Evolutionary conservation across 1,140 invertebrate species (phyloP).

Genomic region (Laupala kohalensis): DNA sequence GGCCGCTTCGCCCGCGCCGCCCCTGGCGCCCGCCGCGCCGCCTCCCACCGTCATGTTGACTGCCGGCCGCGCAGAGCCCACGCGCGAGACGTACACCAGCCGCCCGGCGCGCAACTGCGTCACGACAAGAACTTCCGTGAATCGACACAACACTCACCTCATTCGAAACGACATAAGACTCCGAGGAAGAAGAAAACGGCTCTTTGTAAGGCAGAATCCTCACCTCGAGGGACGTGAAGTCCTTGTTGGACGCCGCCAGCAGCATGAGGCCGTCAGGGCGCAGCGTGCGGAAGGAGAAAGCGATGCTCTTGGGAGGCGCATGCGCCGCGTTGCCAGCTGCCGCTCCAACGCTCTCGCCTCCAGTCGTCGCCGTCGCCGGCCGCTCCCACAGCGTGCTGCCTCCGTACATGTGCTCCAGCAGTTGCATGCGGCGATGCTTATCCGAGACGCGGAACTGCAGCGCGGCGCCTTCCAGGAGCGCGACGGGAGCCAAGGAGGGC

Average conservation of each 20-base stretch:
- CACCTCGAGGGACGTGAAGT: slow-evolving; percentile 71
- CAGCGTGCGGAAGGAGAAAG: slow-evolving; percentile 69
- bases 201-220: no score
- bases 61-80: slow-evolving; percentile 39
- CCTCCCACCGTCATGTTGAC: slow-evolving; percentile 65
- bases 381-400: slow-evolving; percentile 51
- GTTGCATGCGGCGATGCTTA: slow-evolving; percentile 70
- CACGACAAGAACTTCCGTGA: no score
- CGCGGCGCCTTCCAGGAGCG: slow-evolving; percentile 57
- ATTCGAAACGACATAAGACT: no score
- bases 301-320: slow-evolving; percentile 49
- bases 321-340: background rate
- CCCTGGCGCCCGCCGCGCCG: slow-evolving; percentile 12
- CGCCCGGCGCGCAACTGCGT: slow-evolving; percentile 44
- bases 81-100: slow-evolving; percentile 58
- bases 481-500: slow-evolving; percentile 61
- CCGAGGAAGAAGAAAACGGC: no score
- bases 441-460: slow-evolving; percentile 70
- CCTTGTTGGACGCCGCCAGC: slow-evolving; percentile 72
- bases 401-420: slow-evolving; percentile 60
- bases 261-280: slow-evolving; percentile 63
- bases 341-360: background rate
- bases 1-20: slow-evolving; percentile 26
- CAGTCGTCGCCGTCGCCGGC: background rate
- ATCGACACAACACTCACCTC: no score